Base-by-base conservation (phyloP, 1,140 invertebrate species). In the Dinoponera quadriceps region DNA sequence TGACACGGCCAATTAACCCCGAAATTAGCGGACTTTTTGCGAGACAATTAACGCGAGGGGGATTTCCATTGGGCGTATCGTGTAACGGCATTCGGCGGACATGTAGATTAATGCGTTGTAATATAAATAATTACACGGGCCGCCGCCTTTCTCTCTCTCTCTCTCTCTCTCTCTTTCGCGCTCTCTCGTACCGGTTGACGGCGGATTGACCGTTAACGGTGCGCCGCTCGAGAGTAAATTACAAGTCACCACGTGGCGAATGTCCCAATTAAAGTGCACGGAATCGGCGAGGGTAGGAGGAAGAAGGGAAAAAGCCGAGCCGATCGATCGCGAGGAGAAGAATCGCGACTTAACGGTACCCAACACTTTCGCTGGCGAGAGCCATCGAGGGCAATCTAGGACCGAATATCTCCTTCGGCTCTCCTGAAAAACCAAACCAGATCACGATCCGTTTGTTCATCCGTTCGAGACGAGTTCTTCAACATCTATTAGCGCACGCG, bases 11-110 rank as follows among this genome's bases (percentile, higher is more conserved):
- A 49, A 77, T 68, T 54, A 25, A 77, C 9, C 48, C 3, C 22
- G 29, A 75, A 77, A 54, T 66, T 77, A 38, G 20, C 0, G 16
- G 20, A 66, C 16, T 54, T 51, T 33, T 68, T 68, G 16, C 4
- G 4, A 54, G 25, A 25, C 54, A 66, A 54, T 66, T 68, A 66
- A 68, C 13, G 44, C 14, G 60, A 27, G 27, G 20, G 27, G 29
- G 27, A 54, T 33, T 66, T 38, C 11, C 22, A 54, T 68, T 44
- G 25, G 68, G 65, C 51, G 33, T 66, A n/a, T 14, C 16, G 48
- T 33, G 5, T 66, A 66, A 66, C 25, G 51, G 2, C 0, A 63
- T 62, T 48, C 18, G 63, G 20, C 22, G 13, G 4, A 48, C 38
- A 18, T 1, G 27, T 20, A 20, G n/a, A 22, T 29, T 62, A 60